Conservation (phyloP, 2,113 vertebrate genomes). For the Malurus melanocephalus region DNA sequence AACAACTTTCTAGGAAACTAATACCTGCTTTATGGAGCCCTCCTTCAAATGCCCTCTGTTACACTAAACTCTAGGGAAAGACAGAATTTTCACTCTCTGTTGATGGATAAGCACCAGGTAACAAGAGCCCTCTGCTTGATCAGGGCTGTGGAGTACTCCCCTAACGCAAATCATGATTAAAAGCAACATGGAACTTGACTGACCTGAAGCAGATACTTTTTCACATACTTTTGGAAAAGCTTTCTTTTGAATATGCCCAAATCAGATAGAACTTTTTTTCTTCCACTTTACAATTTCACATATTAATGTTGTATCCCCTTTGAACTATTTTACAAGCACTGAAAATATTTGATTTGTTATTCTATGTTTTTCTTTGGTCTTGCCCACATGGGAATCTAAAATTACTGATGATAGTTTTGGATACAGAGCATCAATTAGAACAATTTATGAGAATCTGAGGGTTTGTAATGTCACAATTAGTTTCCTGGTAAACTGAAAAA, state of each 20-base stretch:
- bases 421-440: not conserved
- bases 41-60: not conserved
- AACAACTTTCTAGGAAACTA: not conserved
- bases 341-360: not conserved
- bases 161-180: not conserved
- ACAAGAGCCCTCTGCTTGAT: not conserved
- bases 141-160: accelerated
- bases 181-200: not conserved
- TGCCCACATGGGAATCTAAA: not conserved
- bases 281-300: not conserved
- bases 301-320: not conserved
- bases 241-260: not conserved
- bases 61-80: not conserved
- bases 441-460: not conserved
- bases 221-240: not conserved
- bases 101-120: not conserved
- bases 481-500: not conserved
- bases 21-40: not conserved
- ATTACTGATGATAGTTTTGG: not conserved
- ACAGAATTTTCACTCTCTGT: not conserved
- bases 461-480: not conserved
- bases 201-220: not conserved
- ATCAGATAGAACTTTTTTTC: not conserved
- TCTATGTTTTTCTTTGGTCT: not conserved
- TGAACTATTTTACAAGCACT: not conserved